phyloP scores from a whole-genome alignment of 2,888 invertebrate genomes.

The Yponomeuta malinellus region DNA sequence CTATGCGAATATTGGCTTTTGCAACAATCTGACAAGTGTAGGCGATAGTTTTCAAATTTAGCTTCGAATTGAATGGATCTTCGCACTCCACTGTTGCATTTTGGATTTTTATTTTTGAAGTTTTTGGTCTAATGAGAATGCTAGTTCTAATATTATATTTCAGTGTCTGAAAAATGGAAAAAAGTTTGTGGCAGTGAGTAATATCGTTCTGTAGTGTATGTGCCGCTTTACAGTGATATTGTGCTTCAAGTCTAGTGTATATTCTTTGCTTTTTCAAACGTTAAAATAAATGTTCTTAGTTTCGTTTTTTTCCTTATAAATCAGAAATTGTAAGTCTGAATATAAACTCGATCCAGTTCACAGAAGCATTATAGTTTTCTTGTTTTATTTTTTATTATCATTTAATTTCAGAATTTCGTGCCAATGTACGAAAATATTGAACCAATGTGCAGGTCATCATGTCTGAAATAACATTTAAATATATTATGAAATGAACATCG shows the following conservation, averaged over 20 bases:
- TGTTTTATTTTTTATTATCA: too few relatives aligned
- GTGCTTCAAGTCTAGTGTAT: constrained; percentile 23
- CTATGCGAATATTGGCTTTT: neutral
- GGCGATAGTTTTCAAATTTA: neutral
- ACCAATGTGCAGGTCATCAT: too few relatives aligned
- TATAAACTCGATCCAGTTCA: too few relatives aligned
- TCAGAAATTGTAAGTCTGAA: too few relatives aligned
- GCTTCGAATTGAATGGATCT: constrained; percentile 22
- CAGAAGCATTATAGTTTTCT: too few relatives aligned
- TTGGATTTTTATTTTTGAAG: constrained; percentile 21
- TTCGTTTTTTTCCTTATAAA: neutral
- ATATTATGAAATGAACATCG: too few relatives aligned
- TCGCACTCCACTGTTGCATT: constrained; percentile 16
- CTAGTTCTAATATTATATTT: constrained; percentile 70
- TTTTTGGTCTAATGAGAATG: constrained; percentile 47
- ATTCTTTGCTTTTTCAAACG: constrained; percentile 22
- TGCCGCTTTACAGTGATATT: constrained; percentile 39
- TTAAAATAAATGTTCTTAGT: constrained; percentile 16
- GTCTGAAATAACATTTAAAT: too few relatives aligned
- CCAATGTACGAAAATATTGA: too few relatives aligned
- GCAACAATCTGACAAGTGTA: neutral
- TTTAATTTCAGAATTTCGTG: too few relatives aligned
- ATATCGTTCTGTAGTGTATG: constrained; percentile 56
- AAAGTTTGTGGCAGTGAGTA: constrained; percentile 74
- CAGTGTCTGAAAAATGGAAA: constrained; percentile 73